Conservation (phyloP, 2,113 vertebrate species). For the Columba livia region DNA sequence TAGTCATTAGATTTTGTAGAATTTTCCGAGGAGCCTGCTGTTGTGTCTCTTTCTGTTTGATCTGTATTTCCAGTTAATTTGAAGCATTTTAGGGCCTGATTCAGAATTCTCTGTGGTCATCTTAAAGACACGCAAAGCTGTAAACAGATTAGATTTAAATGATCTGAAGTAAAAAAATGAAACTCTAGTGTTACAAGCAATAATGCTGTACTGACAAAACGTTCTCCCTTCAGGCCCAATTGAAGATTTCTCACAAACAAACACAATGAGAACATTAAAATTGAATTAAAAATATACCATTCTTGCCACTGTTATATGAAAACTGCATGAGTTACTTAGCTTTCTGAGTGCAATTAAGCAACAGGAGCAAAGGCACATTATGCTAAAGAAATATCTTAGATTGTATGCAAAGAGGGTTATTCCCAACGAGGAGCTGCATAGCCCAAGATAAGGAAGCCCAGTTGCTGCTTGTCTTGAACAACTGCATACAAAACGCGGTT, state of each 20-base stretch:
- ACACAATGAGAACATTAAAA: not conserved
- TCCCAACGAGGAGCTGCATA: not conserved
- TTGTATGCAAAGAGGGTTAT: not conserved
- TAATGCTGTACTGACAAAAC: not conserved
- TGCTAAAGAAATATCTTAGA: not conserved
- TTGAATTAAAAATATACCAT: not conserved
- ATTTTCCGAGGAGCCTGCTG: not conserved
- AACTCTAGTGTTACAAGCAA: not conserved
- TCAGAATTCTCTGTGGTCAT: not conserved
- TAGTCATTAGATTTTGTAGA: not conserved
- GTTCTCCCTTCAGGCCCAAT: not conserved
- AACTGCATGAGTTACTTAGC: not conserved
- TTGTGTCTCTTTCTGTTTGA: not conserved
- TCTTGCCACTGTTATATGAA: not conserved
- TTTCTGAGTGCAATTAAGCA: not conserved
- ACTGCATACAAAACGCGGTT: not conserved
- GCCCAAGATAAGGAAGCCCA: slow-evolving; percentile 37
- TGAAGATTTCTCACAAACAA: not conserved
- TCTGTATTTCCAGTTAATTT: not conserved
- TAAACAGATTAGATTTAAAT: not conserved
- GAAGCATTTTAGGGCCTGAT: not conserved
- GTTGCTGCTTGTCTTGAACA: slow-evolving; percentile 12
- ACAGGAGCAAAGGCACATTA: not conserved
- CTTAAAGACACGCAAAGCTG: not conserved
- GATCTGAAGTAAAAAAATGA: not conserved